Base-by-base conservation (phyloP, 1,140 invertebrate species). In the Whitmania pigra region DNA sequence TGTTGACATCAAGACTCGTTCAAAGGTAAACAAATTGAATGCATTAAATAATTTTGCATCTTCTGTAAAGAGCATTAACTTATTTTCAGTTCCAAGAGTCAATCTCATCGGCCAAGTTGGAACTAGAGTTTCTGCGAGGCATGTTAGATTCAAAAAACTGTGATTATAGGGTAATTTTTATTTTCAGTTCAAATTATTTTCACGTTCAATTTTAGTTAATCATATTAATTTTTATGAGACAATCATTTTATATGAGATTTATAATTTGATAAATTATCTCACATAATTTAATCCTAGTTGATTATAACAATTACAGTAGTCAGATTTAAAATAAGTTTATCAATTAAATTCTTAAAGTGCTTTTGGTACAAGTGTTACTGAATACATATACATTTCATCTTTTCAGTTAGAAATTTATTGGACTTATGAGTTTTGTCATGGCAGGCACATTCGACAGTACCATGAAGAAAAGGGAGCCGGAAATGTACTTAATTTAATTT, bases 381-480 rank as follows among this genome's bases (percentile, higher is more conserved):
- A 72, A 2, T 7, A 71, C 60, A 71, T 20, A 18, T 29, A 71
- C 72, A 73, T 75, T 66, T 76, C 73, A n/a, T 75, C 76, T 73
- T 67, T 74, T 78, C 75, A 89, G 87, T 83, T 97, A 71, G 94
- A 97, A 81, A 88, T 89, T 55, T 98, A 95, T 81, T 97, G 94
- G 95, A 93, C 90, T 0, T 98, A 97, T 84, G 93, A 97, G 83
- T 84, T 98, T 15, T 97, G 95, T 79, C 94, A 97, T 84, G 93
- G 93, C 7, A 85, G 86, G 75, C 88, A 89, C 80, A 87, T 97
- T 4, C 84, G 90, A 17, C 95, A 98, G 79, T 97, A 93, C 82
- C 94, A 97, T 81, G 94, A 97, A 82, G 91, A 94, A 77, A 86
- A 91, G 74, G 93, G 95, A 82, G 72, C 77, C 20, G 79, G 79